Evolutionary conservation across 2,113 vertebrate species (phyloP).

Genomic region (Tenebrosternarchus preto): DNA sequence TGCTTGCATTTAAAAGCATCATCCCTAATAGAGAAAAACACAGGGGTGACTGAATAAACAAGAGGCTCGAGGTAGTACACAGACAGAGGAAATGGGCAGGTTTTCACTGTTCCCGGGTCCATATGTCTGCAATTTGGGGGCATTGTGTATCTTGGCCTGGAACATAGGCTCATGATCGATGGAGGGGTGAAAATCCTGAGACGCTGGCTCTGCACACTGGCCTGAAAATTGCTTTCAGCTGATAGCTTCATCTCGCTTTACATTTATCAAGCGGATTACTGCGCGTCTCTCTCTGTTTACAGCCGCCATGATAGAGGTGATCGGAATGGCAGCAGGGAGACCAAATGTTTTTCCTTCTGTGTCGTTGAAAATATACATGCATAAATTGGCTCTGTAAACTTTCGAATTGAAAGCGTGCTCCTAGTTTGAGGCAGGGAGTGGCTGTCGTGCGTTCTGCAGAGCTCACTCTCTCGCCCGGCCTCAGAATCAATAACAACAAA

Average conservation of each 20-base stretch:
- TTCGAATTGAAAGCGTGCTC: conserved; percentile 64
- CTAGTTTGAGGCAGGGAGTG: not conserved
- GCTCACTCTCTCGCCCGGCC: not conserved
- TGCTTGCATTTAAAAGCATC: conserved; percentile 65
- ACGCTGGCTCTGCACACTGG: conserved; percentile 83
- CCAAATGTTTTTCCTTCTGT: conserved; percentile 70
- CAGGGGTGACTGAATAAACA: conserved; percentile 87
- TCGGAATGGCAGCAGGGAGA: conserved; percentile 49
- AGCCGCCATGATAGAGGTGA: conserved; percentile 60
- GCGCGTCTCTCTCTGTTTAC: conserved; percentile 70
- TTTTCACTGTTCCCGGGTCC: conserved; percentile 76
- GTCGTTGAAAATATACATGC: conserved; percentile 73
- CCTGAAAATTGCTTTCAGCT: conserved; percentile 97
- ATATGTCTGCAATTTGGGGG: conserved; percentile 99
- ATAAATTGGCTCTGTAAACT: conserved; percentile 73
- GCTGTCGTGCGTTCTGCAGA: not conserved
- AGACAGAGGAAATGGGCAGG: conserved; percentile 69
- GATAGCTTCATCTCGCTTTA: conserved; percentile 87
- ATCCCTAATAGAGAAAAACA: conserved; percentile 73
- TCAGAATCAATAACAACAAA: not conserved
- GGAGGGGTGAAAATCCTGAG: conserved; percentile 89
- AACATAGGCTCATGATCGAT: conserved; percentile 93
- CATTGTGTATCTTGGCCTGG: conserved; percentile 98
- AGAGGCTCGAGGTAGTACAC: conserved; percentile 79
- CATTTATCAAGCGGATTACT: conserved; percentile 90